These are phyloP conservation scores for Eurypyga helias DNA, from an alignment of 2,113 vertebrate genomes.

Conservation along the genomic window DNA sequence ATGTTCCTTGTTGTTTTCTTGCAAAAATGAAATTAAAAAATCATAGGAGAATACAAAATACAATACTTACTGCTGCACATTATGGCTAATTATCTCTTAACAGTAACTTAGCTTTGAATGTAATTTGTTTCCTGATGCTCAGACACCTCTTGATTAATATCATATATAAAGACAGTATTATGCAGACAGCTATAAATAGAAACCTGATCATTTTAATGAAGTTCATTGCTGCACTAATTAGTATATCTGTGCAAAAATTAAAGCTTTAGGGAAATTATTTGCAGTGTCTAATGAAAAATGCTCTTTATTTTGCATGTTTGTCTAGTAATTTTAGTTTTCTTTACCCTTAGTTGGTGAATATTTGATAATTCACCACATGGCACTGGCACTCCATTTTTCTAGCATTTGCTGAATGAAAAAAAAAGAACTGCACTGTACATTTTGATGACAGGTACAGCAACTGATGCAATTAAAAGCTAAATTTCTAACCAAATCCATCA, in stretches of 20 bases:
- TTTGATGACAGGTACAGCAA: background rate
- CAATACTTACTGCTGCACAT: background rate
- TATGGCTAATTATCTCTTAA: background rate
- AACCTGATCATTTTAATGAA: slow-evolving; percentile 12
- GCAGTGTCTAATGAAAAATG: background rate
- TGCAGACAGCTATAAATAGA: slow-evolving; percentile 27
- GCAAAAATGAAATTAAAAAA: background rate
- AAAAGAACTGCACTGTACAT: background rate
- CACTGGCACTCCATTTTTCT: background rate
- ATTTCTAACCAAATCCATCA: background rate
- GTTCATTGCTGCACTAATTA: slow-evolving; percentile 3
- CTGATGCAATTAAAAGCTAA: background rate
- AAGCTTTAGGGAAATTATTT: background rate
- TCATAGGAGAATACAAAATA: background rate
- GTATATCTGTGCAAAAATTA: background rate
- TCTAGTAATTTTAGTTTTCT: background rate
- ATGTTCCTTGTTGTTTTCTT: background rate
- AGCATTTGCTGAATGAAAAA: background rate
- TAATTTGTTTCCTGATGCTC: slow-evolving; percentile 14
- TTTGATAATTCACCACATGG: background rate
- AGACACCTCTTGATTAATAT: slow-evolving; percentile 43
- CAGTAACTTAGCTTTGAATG: background rate
- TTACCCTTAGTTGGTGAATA: background rate
- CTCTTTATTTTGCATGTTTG: background rate
- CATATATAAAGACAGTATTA: background rate